Percentiles rank a stretch among this genome's conserved stretches.
phyloP scores from a whole-genome alignment of 2,888 invertebrate species.

The Cheilosia vulpina region DNA sequence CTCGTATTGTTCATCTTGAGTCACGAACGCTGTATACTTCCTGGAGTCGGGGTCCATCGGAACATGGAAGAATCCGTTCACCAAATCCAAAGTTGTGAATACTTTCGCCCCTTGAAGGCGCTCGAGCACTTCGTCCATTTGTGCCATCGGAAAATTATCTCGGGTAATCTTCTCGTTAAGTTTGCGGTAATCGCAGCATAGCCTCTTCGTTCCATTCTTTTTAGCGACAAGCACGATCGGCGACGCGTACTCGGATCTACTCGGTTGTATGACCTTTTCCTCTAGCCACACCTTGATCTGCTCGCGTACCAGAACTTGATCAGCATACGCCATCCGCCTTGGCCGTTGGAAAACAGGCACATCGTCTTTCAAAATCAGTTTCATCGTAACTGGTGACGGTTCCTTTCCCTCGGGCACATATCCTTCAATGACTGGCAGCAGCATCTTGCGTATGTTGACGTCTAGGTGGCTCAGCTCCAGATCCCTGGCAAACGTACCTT shows the following conservation, averaged over 20 bases:
- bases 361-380: constrained; percentile 1
- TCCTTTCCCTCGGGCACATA: constrained; percentile 8
- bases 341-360: neutral
- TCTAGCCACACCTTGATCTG: too few species aligned
- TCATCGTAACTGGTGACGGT: constrained; percentile 14
- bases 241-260: too few species aligned
- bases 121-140: neutral
- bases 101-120: neutral
- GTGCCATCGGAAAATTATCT: neutral
- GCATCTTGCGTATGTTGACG: constrained; percentile 14
- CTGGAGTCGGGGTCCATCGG: neutral
- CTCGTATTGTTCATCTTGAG: too few species aligned
- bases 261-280: too few species aligned
- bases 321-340: too few species aligned
- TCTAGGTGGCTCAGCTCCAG: constrained; percentile 15
- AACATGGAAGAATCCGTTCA: neutral
- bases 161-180: neutral
- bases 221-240: too few species aligned
- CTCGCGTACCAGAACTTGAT: too few species aligned
- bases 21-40: neutral
- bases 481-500: constrained; percentile 12
- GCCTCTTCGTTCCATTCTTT: too few species aligned
- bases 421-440: constrained; percentile 14
- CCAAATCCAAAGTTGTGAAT: neutral
- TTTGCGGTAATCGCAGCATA: too few species aligned